A percentile compares a stretch with the other conserved stretches of the same genome.
phyloP scores from a whole-genome alignment of 2,113 vertebrate species.

The Corythaixoides concolor region DNA sequence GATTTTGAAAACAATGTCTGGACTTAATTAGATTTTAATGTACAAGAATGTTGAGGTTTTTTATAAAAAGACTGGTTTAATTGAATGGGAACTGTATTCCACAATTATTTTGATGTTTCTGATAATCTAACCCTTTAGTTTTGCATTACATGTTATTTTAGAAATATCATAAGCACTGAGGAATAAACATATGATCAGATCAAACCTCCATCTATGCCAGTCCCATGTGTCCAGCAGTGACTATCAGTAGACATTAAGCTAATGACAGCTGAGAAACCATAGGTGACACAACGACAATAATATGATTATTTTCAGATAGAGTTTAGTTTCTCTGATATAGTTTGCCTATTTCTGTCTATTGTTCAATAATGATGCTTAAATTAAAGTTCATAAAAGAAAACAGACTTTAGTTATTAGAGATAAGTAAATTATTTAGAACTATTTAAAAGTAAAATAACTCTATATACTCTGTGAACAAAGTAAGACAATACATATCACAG shows the following conservation, averaged over 20 bases:
- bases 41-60: background rate
- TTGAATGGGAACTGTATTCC: background rate
- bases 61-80: background rate
- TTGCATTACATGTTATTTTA: background rate
- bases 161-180: background rate
- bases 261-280: background rate
- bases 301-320: background rate
- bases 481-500: background rate
- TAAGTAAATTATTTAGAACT: background rate
- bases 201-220: background rate
- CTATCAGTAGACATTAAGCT: background rate
- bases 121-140: background rate
- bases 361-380: background rate
- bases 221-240: background rate
- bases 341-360: background rate
- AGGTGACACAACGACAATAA: background rate
- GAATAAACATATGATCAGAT: background rate
- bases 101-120: background rate
- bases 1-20: background rate
- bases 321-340: background rate
- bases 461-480: background rate
- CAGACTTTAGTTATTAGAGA: background rate
- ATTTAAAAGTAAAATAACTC: background rate
- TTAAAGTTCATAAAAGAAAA: background rate
- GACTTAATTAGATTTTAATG: conserved; percentile 32